Percentiles rank a stretch among this genome's conserved stretches.
phyloP scores from a whole-genome alignment of 2,113 vertebrate species.

The Montifringilla adamsi region DNA sequence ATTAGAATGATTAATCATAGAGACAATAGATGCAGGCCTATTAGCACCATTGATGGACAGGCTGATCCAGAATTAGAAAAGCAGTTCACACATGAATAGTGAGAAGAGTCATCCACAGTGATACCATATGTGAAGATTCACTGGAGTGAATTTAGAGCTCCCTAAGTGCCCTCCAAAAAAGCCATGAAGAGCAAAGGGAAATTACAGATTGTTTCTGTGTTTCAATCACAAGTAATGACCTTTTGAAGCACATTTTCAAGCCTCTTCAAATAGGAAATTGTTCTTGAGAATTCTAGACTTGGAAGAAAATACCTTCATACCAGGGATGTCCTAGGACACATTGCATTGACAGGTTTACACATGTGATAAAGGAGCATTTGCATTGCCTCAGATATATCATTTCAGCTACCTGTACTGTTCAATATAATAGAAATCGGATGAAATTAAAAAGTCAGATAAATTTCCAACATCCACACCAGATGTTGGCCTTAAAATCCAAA shows the following conservation, averaged over 20 bases:
- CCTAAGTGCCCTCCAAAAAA: not conserved
- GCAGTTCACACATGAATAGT: not conserved
- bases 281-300: not conserved
- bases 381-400: not conserved
- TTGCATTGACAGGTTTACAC: rapidly evolving
- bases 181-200: not conserved
- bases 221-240: not conserved
- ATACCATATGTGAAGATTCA: not conserved
- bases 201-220: not conserved
- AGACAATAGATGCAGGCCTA: not conserved
- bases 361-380: not conserved
- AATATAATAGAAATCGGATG: not conserved
- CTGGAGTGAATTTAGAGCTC: not conserved
- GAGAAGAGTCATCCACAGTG: not conserved
- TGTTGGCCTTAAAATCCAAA: not conserved
- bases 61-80: not conserved
- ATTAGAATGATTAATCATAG: not conserved
- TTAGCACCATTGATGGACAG: not conserved
- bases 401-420: not conserved
- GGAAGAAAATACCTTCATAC: not conserved
- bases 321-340: not conserved
- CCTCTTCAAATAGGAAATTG: not conserved
- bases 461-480: not conserved
- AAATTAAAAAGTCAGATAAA: not conserved
- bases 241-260: not conserved